Conservation (phyloP, 2,113 vertebrate species). For the Microcebus tavaratra region DNA sequence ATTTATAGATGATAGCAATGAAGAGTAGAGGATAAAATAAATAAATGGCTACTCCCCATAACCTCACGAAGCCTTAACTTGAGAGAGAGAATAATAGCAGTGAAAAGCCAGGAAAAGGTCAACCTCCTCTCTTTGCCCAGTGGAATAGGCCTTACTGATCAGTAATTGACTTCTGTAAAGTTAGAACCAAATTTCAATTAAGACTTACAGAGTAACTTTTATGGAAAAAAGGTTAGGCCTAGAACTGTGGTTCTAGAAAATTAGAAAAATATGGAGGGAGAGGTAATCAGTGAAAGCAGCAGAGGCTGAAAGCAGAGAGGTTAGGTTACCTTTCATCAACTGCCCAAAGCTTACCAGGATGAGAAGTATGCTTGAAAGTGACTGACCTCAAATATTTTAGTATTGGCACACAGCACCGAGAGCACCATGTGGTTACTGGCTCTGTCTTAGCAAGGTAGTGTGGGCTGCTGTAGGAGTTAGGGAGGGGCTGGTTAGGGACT, state of each 20-base stretch:
- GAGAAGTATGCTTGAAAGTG: slow-evolving; percentile 22
- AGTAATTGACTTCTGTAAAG: neutral
- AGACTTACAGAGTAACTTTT: neutral
- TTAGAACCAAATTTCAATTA: neutral
- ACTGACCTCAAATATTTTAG: neutral
- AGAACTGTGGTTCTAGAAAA: neutral
- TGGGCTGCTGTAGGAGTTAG: neutral
- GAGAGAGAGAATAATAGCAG: neutral
- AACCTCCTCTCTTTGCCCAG: neutral
- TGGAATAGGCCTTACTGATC: neutral
- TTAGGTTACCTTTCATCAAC: neutral
- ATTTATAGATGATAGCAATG: slow-evolving; percentile 58
- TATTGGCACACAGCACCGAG: neutral
- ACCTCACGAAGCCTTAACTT: neutral
- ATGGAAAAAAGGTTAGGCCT: neutral
- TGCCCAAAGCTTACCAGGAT: neutral
- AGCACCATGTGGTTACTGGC: neutral
- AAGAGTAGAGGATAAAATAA: slow-evolving; percentile 38
- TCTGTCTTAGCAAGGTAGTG: neutral
- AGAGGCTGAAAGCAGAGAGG: neutral
- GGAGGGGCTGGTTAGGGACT: neutral
- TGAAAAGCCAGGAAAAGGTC: neutral
- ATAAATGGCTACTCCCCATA: neutral
- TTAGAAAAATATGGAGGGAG: neutral
- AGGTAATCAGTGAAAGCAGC: neutral